Evolutionary conservation across 2,113 vertebrate genomes (phyloP).

Genomic region (Odontophorus gujanensis): DNA sequence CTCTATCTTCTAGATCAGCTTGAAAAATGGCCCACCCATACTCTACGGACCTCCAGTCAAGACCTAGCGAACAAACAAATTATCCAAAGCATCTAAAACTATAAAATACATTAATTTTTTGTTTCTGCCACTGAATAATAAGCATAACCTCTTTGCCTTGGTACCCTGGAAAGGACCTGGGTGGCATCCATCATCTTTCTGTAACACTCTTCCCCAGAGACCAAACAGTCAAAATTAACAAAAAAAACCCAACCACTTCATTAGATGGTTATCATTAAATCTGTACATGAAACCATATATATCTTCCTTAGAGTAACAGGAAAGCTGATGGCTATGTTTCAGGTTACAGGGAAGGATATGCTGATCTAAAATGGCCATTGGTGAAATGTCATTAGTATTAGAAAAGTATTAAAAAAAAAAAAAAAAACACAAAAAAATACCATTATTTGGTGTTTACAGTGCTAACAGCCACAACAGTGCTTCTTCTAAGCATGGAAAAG

Average conservation of each 20-base stretch:
- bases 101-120: constrained; percentile 48
- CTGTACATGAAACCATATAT: constrained; percentile 1
- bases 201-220: background rate
- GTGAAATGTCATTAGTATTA: background rate
- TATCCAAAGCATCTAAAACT: background rate
- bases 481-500: background rate
- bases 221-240: constrained; percentile 20
- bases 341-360: background rate
- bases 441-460: background rate
- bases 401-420: background rate
- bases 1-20: constrained; percentile 45
- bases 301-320: background rate
- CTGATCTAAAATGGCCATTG: background rate
- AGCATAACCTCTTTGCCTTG: constrained; percentile 11
- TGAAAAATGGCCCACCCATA: constrained; percentile 43
- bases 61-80: background rate
- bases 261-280: constrained; percentile 1
- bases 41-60: background rate
- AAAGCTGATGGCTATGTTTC: background rate
- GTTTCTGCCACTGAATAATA: constrained; percentile 22
- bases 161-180: background rate
- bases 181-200: constrained; percentile 25
- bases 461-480: background rate
- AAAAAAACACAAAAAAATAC: no score
- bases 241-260: background rate